These are phyloP conservation scores for Mareca strepera DNA, from an alignment of 2,797 vertebrate genomes.

Conservation along the genomic window DNA sequence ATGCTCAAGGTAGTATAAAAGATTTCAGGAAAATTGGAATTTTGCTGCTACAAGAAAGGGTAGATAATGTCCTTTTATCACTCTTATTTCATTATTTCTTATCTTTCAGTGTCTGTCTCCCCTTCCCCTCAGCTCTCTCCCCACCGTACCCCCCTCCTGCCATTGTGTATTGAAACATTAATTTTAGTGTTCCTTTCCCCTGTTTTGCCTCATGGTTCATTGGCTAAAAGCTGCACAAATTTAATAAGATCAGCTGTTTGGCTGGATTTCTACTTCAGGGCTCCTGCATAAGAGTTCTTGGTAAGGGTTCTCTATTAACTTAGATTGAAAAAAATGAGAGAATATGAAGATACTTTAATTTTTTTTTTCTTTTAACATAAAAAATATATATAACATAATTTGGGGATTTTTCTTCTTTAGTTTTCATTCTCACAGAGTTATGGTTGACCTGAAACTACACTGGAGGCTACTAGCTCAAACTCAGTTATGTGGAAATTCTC, in stretches of 20 bases:
- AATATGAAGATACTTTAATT: not conserved
- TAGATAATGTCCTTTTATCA: not conserved
- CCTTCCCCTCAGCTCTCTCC: too few relatives aligned
- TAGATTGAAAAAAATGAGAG: not conserved
- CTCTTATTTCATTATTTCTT: not conserved
- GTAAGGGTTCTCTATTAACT: not conserved
- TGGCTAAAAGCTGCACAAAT: not conserved
- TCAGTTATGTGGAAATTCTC: not conserved
- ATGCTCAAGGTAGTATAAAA: not conserved
- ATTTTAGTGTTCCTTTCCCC: not conserved
- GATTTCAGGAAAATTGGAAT: not conserved
- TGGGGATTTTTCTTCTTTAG: not conserved
- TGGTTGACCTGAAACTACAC: not conserved
- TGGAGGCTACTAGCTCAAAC: not conserved
- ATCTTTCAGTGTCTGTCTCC: not conserved
- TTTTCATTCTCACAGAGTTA: not conserved
- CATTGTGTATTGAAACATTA: not conserved
- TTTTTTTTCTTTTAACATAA: not conserved
- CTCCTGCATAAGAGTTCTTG: not conserved
- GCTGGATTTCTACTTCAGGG: not conserved
- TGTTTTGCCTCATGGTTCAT: not conserved
- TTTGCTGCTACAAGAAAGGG: not conserved
- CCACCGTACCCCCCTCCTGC: fast-evolving
- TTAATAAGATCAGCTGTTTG: not conserved
- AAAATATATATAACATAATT: not conserved